Percentiles rank a stretch among this genome's conserved stretches.
phyloP scores from a whole-genome alignment of 2,113 vertebrate genomes.

The Nannobrachium achirus region DNA sequence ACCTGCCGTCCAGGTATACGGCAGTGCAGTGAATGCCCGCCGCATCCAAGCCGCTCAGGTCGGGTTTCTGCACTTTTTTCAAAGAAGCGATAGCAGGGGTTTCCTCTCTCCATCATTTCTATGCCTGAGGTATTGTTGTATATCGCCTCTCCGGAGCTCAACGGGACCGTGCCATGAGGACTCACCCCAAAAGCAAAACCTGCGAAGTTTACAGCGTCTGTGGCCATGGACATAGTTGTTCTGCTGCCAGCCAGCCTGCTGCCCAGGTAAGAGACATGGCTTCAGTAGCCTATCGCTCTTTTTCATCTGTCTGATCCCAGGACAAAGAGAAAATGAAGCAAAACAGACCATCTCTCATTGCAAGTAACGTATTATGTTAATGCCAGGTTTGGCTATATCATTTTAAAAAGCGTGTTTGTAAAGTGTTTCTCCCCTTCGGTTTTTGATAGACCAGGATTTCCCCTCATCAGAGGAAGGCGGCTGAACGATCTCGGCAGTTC shows the following conservation, averaged over 20 bases:
- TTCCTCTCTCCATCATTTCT: slow-evolving; percentile 70
- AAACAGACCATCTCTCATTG: neutral
- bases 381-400: no score
- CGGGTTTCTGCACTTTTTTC: slow-evolving; percentile 71
- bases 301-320: neutral
- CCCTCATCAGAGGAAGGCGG: neutral
- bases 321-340: slow-evolving; percentile 13
- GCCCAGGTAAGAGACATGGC: slow-evolving; percentile 72
- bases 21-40: slow-evolving; percentile 70
- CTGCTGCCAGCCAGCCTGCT: slow-evolving; percentile 42
- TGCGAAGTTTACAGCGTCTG: slow-evolving; percentile 83
- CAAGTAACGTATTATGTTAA: neutral
- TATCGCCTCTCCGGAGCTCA: slow-evolving; percentile 71
- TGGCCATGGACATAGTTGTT: slow-evolving; percentile 61
- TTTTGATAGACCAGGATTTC: no score
- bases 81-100: slow-evolving; percentile 58
- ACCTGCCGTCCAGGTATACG: slow-evolving; percentile 74
- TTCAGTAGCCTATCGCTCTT: slow-evolving; percentile 15
- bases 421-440: no score
- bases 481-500: neutral
- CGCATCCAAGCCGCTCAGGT: slow-evolving; percentile 68
- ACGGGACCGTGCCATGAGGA: slow-evolving; percentile 80
- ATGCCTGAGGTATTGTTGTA: slow-evolving; percentile 71
- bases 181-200: slow-evolving; percentile 76
- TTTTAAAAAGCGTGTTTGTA: no score